Percentiles rank a stretch among this genome's conserved stretches.
These are phyloP conservation scores for Galaxea fascicularis DNA, from an alignment of 92 coral and sea anemone genomes.

Conservation along the genomic window DNA sequence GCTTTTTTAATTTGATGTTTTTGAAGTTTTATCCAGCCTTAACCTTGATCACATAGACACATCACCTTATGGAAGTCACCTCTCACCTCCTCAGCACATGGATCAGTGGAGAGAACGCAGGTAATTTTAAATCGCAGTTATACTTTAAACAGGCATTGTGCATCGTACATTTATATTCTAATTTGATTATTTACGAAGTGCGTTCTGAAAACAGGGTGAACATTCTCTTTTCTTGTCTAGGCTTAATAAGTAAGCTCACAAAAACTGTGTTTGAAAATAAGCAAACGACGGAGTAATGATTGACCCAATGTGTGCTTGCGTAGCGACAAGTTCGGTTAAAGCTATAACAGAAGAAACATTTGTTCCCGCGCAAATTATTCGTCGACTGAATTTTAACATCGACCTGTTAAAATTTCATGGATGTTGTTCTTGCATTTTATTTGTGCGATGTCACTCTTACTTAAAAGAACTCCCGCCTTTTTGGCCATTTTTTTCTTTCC, in stretches of 20 bases:
- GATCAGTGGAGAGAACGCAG: slow-evolving; percentile 83
- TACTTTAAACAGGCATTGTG: neutral
- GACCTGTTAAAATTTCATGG: neutral
- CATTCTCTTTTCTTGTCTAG: neutral
- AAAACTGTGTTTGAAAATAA: neutral
- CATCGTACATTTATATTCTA: neutral
- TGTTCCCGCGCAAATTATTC: slow-evolving; percentile 49
- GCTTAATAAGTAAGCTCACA: neutral
- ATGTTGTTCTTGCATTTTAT: neutral
- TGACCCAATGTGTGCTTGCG: slow-evolving; percentile 9
- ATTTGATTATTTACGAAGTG: slow-evolving; percentile 13
- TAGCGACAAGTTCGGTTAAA: slow-evolving; percentile 10
- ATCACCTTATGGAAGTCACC: slow-evolving; percentile 81
- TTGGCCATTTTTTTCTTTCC: neutral
- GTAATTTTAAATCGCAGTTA: slow-evolving; percentile 37
- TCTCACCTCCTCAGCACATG: slow-evolving; percentile 83
- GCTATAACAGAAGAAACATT: neutral
- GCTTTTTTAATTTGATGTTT: neutral
- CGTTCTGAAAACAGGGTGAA: neutral
- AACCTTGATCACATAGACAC: slow-evolving; percentile 79
- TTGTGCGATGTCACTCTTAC: no score
- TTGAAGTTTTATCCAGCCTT: slow-evolving; percentile 54
- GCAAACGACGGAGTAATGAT: neutral
- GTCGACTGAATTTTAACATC: neutral
- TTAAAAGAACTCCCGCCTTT: neutral